Percentiles rank a stretch among this genome's conserved stretches.
phyloP scores from a whole-genome alignment of 1,140 invertebrate species.

The Homalodisca vitripennis region DNA sequence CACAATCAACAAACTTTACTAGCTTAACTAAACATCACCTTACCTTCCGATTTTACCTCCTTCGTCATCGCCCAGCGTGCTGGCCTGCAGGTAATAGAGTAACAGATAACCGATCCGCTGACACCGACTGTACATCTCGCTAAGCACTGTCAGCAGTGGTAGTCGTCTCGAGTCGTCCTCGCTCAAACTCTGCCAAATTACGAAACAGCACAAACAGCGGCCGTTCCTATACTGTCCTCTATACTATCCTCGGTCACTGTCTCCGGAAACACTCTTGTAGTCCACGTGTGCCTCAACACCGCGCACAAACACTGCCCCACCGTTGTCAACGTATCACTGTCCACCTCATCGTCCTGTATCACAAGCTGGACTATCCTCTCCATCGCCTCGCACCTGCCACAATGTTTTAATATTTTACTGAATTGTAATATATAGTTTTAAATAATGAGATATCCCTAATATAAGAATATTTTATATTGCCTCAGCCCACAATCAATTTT shows the following conservation, averaged over 20 bases:
- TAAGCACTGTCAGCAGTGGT: constrained; percentile 67
- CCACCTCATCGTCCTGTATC: constrained; percentile 62
- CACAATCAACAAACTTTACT: too few relatives aligned
- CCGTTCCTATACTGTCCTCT: constrained; percentile 69
- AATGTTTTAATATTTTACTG: too few relatives aligned
- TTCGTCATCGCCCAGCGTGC: constrained; percentile 56
- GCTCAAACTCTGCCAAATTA: constrained; percentile 64
- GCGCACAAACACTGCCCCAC: constrained; percentile 54
- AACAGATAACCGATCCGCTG: constrained; percentile 80
- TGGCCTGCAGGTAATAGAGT: constrained; percentile 83
- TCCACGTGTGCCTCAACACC: constrained; percentile 54
- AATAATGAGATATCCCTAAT: too few relatives aligned
- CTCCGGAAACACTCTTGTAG: constrained; percentile 53
- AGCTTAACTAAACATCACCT: too few relatives aligned
- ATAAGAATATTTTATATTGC: too few relatives aligned
- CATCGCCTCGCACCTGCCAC: constrained; percentile 62
- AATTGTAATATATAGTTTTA: too few relatives aligned
- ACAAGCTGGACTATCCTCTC: constrained; percentile 66
- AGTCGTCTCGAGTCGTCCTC: constrained; percentile 78
- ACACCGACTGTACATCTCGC: constrained; percentile 70
- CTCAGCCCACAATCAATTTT: too few relatives aligned
- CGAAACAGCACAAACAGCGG: constrained; percentile 81
- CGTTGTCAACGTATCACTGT: constrained; percentile 58
- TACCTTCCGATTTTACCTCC: constrained; percentile 45
- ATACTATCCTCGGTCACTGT: constrained; percentile 48